These are phyloP conservation scores for Benitochromis conjunctus DNA, from an alignment of 2,113 vertebrate genomes.

Conservation along the genomic window DNA sequence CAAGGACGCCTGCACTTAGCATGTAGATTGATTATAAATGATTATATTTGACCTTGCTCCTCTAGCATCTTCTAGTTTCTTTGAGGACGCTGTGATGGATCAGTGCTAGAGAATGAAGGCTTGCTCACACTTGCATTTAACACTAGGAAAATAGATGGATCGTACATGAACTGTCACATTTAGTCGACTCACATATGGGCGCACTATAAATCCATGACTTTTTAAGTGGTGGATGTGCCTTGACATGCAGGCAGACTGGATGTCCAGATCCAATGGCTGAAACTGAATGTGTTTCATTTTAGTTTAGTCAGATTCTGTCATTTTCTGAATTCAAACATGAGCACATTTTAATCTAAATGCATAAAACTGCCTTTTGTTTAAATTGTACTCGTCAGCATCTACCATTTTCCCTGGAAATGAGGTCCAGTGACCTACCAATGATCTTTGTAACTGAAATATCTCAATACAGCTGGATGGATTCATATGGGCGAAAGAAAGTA, in stretches of 20 bases:
- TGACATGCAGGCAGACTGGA: background rate
- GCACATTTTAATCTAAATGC: background rate
- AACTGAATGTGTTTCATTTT: background rate
- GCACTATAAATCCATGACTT: background rate
- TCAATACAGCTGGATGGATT: background rate
- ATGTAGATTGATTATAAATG: background rate
- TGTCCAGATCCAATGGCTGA: too few species aligned
- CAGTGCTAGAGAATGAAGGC: background rate
- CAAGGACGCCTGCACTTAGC: background rate
- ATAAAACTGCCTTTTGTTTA: background rate
- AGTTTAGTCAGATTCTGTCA: background rate
- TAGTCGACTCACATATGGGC: background rate
- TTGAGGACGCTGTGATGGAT: background rate
- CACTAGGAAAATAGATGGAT: background rate
- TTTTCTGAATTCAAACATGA: background rate
- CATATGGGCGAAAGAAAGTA: background rate
- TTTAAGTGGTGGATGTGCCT: background rate
- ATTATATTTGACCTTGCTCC: background rate
- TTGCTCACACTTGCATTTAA: background rate
- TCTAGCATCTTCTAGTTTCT: background rate
- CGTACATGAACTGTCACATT: background rate
- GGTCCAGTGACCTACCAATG: background rate
- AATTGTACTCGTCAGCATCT: background rate
- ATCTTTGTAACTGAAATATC: background rate
- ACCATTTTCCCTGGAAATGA: background rate